These are phyloP conservation scores for Guaruba guarouba DNA, from an alignment of 2,113 vertebrate genomes.

Conservation along the genomic window DNA sequence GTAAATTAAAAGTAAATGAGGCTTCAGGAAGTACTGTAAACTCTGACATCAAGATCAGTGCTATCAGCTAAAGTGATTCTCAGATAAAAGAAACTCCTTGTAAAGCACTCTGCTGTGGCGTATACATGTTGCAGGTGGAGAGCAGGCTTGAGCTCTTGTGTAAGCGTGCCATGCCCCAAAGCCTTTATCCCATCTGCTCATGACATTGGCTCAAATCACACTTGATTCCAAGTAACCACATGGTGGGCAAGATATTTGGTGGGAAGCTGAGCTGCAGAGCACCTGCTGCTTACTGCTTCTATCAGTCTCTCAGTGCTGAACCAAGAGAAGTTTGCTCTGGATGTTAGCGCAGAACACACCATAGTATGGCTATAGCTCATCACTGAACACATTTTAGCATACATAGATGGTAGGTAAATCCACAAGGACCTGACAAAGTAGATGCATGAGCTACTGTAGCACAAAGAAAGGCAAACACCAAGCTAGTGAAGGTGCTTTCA, in stretches of 20 bases:
- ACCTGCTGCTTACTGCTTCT: background rate
- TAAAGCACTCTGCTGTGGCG: background rate
- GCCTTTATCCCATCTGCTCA: background rate
- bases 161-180: background rate
- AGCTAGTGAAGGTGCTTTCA: background rate
- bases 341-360: background rate
- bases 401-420: background rate
- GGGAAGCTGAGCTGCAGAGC: background rate
- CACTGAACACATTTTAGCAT: background rate
- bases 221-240: background rate
- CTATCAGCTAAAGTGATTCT: background rate
- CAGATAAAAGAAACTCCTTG: background rate
- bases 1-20: background rate
- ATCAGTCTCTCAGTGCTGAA: background rate
- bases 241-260: accelerated
- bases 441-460: background rate
- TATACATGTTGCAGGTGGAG: background rate
- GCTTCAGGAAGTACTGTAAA: background rate
- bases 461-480: background rate
- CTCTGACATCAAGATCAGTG: background rate
- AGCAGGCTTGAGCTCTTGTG: background rate
- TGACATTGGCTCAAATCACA: background rate
- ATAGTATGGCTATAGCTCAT: accelerated
- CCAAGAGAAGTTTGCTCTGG: no score
- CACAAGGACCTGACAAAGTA: background rate